Evolutionary conservation across 1,140 invertebrate species (phyloP), one percentile per base, ranked within the genome.

Genomic region (Papilio machaon): DNA sequence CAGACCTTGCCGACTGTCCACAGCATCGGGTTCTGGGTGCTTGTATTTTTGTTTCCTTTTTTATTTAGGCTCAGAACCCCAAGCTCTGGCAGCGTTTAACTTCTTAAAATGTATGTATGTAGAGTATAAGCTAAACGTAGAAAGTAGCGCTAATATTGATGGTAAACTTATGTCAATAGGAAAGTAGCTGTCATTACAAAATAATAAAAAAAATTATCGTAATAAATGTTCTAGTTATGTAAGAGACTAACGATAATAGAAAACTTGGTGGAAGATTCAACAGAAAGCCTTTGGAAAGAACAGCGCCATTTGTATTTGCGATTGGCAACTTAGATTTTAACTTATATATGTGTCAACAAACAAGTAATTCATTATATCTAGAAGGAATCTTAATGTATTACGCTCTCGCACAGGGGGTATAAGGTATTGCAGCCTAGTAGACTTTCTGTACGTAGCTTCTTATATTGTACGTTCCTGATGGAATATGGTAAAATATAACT

Each of bases 121-220:
- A 94, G 93, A 94, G 93, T 89, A 90, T 93, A 91, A 92, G 88
- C 83, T 90, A 91, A 92, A 82, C 70, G 89, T 93, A 93, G 91
- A 86, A 85, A 86, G 90, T 93, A 93, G 92, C 88, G 85, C 87
- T 91, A 90, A 91, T 83, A 91, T 94, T 92, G 93, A 86, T 94
- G 93, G 93, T 94, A 93, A 94, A 94, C 92, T 93, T 94, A 93
- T 94, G 92, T 94, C 91, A 90, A 93, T 94, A 93, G 92, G 87
- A 87, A 87, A 88, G 89, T 93, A 94, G 92, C 35, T 73, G 85
- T 90, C 87, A 91, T 78, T 86, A 91, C 86, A 91, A 87, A 92
- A 86, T 90, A 90, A 86, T 88, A 88, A 90, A 91, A 91, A 88
- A 89, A 85, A 87, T 89, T 86, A 90, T 88, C 89, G 85, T 93